Percentiles rank a stretch among this genome's conserved stretches.
Evolutionary conservation across 2,113 vertebrate genomes (phyloP).

Genomic region (western clawed frog (Xenopus tropicalis)): UCB_Xtro_10.0 CM004449.2:24036001-24036500

Average conservation of each 20-base stretch:
- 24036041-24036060: too few species aligned
- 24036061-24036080: too few species aligned
- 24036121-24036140: too few species aligned
- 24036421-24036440: conserved; percentile 23
- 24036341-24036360: conserved; percentile 15
- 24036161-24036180: too few species aligned
- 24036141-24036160: too few species aligned
- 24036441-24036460: conserved; percentile 16
- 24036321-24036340: not conserved
- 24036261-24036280: conserved; percentile 21
- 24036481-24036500: too few species aligned
- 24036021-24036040: too few species aligned
- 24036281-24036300: conserved; percentile 37
- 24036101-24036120: too few species aligned
- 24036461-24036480: conserved; percentile 1
- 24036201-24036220: not conserved
- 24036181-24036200: conserved; percentile 8
- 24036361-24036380: conserved; percentile 10
- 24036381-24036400: conserved; percentile 1
- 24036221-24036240: conserved; percentile 3
- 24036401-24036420: conserved; percentile 20
- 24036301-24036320: conserved; percentile 1
- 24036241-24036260: conserved; percentile 19
- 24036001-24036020: too few species aligned
- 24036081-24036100: too few species aligned